phyloP scores from a whole-genome alignment of 2,888 invertebrate species.

The Dynastes hyllus region DNA sequence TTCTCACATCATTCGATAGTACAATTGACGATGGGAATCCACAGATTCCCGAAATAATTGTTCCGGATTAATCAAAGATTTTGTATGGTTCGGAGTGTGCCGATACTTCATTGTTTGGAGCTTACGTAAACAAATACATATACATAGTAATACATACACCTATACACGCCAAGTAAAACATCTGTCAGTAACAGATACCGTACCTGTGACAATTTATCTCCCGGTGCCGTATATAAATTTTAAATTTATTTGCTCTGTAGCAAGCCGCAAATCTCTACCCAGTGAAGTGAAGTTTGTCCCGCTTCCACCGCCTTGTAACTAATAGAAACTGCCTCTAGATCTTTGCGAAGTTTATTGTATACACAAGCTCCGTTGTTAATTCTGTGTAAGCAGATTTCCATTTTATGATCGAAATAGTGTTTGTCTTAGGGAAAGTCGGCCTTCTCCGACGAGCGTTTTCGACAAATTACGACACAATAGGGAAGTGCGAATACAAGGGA shows the following conservation, averaged over 20 bases:
- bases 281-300: constrained; percentile 3
- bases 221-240: neutral
- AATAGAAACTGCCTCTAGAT: constrained; percentile 35
- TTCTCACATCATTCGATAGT: too few relatives aligned
- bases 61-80: too few relatives aligned
- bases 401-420: constrained; percentile 38
- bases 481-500: neutral
- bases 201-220: neutral
- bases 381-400: constrained; percentile 42
- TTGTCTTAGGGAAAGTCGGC: constrained; percentile 29
- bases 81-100: too few relatives aligned
- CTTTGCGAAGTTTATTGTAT: constrained; percentile 32
- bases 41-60: too few relatives aligned
- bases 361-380: constrained; percentile 36
- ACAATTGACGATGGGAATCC: too few relatives aligned
- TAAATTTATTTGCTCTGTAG: constrained; percentile 27
- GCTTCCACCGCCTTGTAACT: constrained; percentile 29
- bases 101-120: too few relatives aligned
- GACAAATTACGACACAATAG: neutral
- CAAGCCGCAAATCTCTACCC: constrained; percentile 22
- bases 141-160: too few relatives aligned
- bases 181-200: neutral
- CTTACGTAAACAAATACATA: too few relatives aligned
- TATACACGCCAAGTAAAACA: neutral
- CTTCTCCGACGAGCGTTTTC: constrained; percentile 1